These are phyloP conservation scores for Ginglymostoma cirratum DNA, from an alignment of 2,113 vertebrate genomes.

Conservation along the genomic window DNA sequence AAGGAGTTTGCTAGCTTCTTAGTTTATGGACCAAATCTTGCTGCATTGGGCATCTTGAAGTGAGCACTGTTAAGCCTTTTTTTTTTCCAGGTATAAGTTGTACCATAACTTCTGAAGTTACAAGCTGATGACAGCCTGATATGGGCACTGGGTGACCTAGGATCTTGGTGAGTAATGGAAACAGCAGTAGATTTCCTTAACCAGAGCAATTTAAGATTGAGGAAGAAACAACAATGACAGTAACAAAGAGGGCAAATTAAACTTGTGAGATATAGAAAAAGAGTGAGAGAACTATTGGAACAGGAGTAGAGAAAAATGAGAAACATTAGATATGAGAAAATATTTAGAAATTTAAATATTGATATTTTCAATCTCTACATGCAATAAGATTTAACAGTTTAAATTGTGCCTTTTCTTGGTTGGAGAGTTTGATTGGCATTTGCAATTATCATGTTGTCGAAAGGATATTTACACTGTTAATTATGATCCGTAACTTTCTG, in stretches of 20 bases:
- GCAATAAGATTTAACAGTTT: not conserved
- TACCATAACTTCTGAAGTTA: too few relatives aligned
- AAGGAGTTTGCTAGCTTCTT: not conserved
- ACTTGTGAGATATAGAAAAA: not conserved
- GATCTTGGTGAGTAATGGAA: not conserved
- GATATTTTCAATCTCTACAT: not conserved
- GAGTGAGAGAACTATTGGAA: not conserved
- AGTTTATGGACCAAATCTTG: not conserved
- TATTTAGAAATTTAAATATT: not conserved
- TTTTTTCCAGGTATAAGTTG: not conserved
- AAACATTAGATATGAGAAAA: not conserved
- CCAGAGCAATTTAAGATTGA: not conserved
- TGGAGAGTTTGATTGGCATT: not conserved
- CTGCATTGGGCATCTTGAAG: not conserved
- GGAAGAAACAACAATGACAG: not conserved
- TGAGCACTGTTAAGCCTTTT: not conserved
- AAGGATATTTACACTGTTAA: not conserved
- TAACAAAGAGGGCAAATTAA: not conserved
- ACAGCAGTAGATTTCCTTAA: not conserved
- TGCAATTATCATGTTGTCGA: not conserved
- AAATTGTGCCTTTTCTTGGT: not conserved
- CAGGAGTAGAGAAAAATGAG: not conserved
- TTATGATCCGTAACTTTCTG: not conserved
- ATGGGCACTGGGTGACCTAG: too few relatives aligned
- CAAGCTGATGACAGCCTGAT: too few relatives aligned